Evolutionary conservation across 2,797 vertebrate species (phyloP), one percentile per base, ranked within the genome.

Genomic region (Heterohyrax brucei): DNA sequence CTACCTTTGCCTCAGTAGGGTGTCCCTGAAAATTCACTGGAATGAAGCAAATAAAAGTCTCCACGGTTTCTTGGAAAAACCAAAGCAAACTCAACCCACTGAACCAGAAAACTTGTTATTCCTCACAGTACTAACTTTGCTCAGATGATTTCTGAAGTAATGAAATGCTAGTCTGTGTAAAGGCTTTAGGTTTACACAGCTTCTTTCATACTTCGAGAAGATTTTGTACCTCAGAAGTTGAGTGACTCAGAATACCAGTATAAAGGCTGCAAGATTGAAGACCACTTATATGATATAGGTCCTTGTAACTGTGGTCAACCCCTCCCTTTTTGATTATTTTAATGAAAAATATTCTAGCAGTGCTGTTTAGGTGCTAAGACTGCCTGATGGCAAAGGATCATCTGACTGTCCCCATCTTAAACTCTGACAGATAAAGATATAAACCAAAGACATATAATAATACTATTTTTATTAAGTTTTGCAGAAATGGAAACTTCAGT

Each of bases 61-160:
- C 86, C 16, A 64, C 21, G 39, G 9, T 89, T 96, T 96, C 82
- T 91, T 95, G 86, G 90, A 95, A 94, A 96, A 96, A 78, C 16
- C 10, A 0, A 87, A 92, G 89, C 93, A 95, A 77, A 84, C 66
- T 91, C 39, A 46, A 87, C 95, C 59, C 81, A 93, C 66, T 91
- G 94, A 87, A 85, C 33, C 94, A 62, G 77, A 95, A 89, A 96
- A 72, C 66, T 62, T 44, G 10, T 87, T 79, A 72, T 44, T 48
- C 82, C 50, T 89, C 22, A 53, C 26, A 44, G 68, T 79, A 24
- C 30, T 24, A 22, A 10, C 56, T 89, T 93, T 78, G 30, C 44
- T 33, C 39, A 48, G 75, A 44, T 62, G 68, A 26, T 79, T 89
- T 96, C 44, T 94, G 84, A 89, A 90, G 76, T 81, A 73, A 64